phyloP scores from a whole-genome alignment of 2,888 invertebrate species.

The Acheta domesticus region DNA sequence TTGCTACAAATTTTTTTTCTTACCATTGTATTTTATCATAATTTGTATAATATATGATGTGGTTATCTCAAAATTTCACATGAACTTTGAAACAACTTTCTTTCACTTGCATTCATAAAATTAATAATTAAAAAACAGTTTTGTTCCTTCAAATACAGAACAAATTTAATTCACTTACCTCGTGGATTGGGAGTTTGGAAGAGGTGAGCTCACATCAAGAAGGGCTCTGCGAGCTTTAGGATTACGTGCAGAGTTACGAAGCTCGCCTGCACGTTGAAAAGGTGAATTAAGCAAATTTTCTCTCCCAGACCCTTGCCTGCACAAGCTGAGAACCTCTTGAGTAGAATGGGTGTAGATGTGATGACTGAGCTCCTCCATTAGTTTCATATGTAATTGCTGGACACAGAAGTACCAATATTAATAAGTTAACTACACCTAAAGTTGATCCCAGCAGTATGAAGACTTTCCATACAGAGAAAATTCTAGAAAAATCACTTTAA shows the following conservation, averaged over 20 bases:
- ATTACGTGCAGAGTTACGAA: constrained; percentile 55
- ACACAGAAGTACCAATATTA: constrained; percentile 36
- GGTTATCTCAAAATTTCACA: too few species aligned
- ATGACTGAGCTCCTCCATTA: constrained; percentile 67
- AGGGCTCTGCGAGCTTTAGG: constrained; percentile 55
- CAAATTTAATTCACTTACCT: background rate
- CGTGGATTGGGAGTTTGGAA: background rate
- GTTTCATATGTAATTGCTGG: constrained; percentile 63
- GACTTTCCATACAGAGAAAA: too few species aligned
- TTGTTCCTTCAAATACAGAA: too few species aligned
- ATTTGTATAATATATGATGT: too few species aligned
- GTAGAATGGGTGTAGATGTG: constrained; percentile 67
- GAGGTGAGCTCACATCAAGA: constrained; percentile 43
- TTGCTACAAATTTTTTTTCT: too few species aligned
- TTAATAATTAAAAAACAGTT: too few species aligned
- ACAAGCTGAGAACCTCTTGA: constrained; percentile 52
- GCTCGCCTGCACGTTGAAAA: constrained; percentile 57
- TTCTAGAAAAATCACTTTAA: too few species aligned
- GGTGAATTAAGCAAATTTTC: constrained; percentile 51
- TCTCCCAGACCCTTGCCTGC: constrained; percentile 60
- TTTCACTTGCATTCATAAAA: too few species aligned
- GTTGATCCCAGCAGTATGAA: too few species aligned
- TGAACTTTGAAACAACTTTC: too few species aligned
- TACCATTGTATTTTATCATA: too few species aligned
- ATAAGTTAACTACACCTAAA: too few species aligned